Evolutionary conservation across 2,113 vertebrate species (phyloP).

Genomic region (Psittacus erithacus): DNA sequence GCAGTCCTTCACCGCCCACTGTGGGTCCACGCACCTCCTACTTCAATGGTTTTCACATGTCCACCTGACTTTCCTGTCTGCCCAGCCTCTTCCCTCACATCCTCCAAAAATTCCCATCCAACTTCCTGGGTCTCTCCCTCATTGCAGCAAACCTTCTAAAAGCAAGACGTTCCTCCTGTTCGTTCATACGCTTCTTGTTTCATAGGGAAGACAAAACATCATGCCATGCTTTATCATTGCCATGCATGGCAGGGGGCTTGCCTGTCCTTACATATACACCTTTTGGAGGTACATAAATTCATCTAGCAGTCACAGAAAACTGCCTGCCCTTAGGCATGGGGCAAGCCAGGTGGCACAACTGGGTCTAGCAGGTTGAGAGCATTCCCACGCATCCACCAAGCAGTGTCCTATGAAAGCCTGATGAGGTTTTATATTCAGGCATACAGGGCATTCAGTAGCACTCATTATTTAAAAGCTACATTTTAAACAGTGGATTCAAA

Average conservation of each 20-base stretch:
- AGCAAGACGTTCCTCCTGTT: background rate
- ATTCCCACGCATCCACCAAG: rapidly evolving
- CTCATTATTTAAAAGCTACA: background rate
- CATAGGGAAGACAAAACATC: background rate
- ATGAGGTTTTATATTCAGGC: background rate
- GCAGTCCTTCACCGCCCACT: background rate
- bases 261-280: background rate
- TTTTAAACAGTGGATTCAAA: background rate
- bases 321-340: background rate
- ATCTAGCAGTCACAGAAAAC: background rate
- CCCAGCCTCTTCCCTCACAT: background rate
- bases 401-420: background rate
- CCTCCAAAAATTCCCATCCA: background rate
- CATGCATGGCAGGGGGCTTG: rapidly evolving
- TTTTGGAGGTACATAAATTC: background rate
- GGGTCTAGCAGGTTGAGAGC: background rate
- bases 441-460: background rate
- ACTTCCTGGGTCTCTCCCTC: background rate
- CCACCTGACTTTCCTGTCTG: background rate
- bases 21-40: background rate
- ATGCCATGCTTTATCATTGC: background rate
- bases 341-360: background rate
- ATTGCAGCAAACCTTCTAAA: background rate
- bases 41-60: background rate
- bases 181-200: background rate